phyloP scores from a whole-genome alignment of 1,140 invertebrate genomes.

The Brachionus koreanus region DNA sequence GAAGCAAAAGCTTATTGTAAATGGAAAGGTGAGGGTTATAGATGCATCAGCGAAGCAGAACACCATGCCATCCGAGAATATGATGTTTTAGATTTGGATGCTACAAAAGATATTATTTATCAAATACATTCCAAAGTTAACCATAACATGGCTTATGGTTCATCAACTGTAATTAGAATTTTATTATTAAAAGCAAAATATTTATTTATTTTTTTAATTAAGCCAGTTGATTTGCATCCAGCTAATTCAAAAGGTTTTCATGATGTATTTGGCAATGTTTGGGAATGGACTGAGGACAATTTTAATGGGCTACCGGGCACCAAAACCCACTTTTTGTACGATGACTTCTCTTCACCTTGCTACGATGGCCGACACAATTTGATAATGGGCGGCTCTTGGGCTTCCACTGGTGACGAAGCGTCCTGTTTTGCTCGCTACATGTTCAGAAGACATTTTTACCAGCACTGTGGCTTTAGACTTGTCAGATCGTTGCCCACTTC shows the following conservation, averaged over 20 bases:
- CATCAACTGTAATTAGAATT: slow-evolving; percentile 44
- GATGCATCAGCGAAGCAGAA: slow-evolving; percentile 54
- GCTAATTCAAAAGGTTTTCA: slow-evolving; percentile 52
- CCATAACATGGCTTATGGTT: slow-evolving; percentile 48
- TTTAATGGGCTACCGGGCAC: slow-evolving; percentile 54
- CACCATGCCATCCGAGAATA: slow-evolving; percentile 51
- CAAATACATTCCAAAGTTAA: slow-evolving; percentile 21
- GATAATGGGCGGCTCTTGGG: slow-evolving; percentile 49
- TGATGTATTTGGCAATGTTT: slow-evolving; percentile 58
- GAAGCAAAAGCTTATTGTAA: slow-evolving; percentile 56
- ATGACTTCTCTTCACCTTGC: slow-evolving; percentile 56
- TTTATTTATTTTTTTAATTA: neutral
- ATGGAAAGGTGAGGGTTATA: slow-evolving; percentile 53
- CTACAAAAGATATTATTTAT: slow-evolving; percentile 33
- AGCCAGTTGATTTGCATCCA: slow-evolving; percentile 54
- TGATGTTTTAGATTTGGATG: slow-evolving; percentile 47
- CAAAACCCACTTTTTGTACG: slow-evolving; percentile 52
- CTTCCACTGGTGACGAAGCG: slow-evolving; percentile 51
- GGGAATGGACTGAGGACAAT: slow-evolving; percentile 58
- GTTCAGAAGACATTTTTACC: slow-evolving; percentile 57
- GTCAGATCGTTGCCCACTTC: neutral
- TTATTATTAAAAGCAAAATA: neutral
- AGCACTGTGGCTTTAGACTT: slow-evolving; percentile 55
- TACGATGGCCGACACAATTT: slow-evolving; percentile 57
- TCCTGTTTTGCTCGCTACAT: slow-evolving; percentile 53